These are phyloP conservation scores for Aldrovandia affinis DNA, from an alignment of 2,797 vertebrate genomes.

Conservation along the genomic window DNA sequence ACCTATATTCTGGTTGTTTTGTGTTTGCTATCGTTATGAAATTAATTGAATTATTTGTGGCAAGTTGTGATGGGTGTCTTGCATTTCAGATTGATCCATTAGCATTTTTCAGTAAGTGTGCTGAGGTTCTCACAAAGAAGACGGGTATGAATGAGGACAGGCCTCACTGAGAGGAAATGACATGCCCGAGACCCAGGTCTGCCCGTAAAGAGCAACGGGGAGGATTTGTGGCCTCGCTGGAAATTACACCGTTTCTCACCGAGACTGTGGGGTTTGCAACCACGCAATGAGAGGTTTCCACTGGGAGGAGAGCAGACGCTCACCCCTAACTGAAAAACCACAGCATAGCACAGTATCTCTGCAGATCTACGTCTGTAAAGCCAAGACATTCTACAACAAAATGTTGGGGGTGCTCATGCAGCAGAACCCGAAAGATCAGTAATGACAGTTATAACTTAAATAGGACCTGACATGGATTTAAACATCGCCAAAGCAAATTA, in stretches of 20 bases:
- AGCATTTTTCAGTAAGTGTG: not conserved
- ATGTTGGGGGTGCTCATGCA: not conserved
- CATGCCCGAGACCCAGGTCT: not conserved
- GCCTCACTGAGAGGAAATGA: not conserved
- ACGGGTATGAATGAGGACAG: not conserved
- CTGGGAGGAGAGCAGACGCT: not conserved
- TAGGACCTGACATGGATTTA: not conserved
- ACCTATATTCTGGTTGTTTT: too few species aligned
- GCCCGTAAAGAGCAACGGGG: not conserved
- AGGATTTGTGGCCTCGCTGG: not conserved
- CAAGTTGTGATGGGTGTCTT: too few species aligned
- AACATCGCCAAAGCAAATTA: too few species aligned
- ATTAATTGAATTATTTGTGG: too few species aligned
- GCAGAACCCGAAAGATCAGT: not conserved
- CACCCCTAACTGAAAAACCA: not conserved
- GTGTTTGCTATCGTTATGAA: too few species aligned
- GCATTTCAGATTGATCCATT: too few species aligned
- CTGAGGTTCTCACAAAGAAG: not conserved
- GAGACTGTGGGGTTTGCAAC: slow-evolving; percentile 14
- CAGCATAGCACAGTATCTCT: not conserved
- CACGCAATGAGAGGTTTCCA: slow-evolving; percentile 1
- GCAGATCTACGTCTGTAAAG: not conserved
- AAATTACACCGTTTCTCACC: slow-evolving; percentile 8
- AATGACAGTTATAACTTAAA: not conserved
- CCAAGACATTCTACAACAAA: not conserved